Conservation (phyloP, 2,113 vertebrate genomes). For the Xiphorhynchus elegans region DNA sequence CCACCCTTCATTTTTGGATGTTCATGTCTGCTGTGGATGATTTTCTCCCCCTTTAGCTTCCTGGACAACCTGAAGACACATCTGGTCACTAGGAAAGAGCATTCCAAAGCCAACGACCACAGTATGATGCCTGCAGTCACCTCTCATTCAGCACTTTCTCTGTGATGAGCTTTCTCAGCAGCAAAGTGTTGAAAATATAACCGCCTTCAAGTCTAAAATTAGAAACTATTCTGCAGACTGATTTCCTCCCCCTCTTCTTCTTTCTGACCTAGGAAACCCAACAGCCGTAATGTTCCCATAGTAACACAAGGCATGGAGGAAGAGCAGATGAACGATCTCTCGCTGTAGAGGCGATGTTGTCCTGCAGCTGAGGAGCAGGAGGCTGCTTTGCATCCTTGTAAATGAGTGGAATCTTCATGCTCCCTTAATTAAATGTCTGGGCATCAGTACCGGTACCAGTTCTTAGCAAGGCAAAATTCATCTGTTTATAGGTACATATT, state of each 20-base stretch:
- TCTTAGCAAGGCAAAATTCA: not conserved
- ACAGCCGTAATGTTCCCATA: conserved; percentile 37
- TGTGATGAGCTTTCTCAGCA: not conserved
- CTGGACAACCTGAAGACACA: not conserved
- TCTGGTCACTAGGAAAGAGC: not conserved
- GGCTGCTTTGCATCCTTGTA: not conserved
- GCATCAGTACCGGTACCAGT: not conserved
- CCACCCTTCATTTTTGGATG: not conserved
- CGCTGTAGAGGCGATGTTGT: accelerated
- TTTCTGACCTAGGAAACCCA: not conserved
- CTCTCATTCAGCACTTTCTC: not conserved
- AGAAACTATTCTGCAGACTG: conserved; percentile 1
- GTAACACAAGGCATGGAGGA: conserved; percentile 9
- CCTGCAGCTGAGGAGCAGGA: not conserved
- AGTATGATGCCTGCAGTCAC: not conserved
- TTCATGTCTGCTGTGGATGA: not conserved
- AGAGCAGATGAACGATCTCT: not conserved
- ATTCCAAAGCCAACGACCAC: accelerated
- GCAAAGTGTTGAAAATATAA: not conserved
- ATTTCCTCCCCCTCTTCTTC: not conserved
- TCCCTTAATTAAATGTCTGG: not conserved
- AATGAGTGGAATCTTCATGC: not conserved
- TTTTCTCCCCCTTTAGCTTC: accelerated
- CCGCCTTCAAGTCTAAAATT: conserved; percentile 10
- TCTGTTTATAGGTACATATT: not conserved